Evolutionary conservation across 2,113 vertebrate genomes (phyloP), one percentile per base, ranked within the genome.

Genomic region (Oncorhynchus tshawytscha): DNA sequence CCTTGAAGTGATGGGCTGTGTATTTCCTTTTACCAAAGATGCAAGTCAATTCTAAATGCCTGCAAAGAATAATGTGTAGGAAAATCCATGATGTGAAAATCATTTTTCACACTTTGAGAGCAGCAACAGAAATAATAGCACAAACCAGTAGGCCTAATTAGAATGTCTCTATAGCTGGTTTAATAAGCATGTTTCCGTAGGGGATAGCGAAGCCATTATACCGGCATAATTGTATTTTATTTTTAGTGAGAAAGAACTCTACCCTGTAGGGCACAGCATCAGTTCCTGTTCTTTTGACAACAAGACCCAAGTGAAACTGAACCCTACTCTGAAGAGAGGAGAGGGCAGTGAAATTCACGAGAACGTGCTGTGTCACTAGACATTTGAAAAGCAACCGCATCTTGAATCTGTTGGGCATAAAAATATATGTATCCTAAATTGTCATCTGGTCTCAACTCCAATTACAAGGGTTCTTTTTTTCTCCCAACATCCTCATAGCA

Each of bases 161-260:
- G 83, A 90, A 85, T 83, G 85, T 84, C 71, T 82, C 72, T 78
- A 82, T 82, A 81, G 87, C 84, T 86, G 74, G 66, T 91, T 80
- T 92, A 91, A 92, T 92, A 91, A 91, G 87, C 82, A 81, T 81
- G 59, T 88, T 88, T 84, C 93, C 90, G 76, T 13, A 65, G 92
- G 89, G 93, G 84, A 81, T 86, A 82, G 77, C 71, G 39, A 88
- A 85, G 86, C 86, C 89, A 93, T 93, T 94, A 93, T 76, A 82
- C 60, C 85, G 67, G 82, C 54, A 66, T 94, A 93, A 94, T 94
- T 92, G 87, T 93, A 76, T 91, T 92, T 93, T 94, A 94, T 94
- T 93, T 94, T 93, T 93, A 94, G 93, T 78, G 82, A 88, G 72
- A 82, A 84, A 81, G 74, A 89, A 85, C 79, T 88, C 84, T 83